phyloP scores from a whole-genome alignment of 2,113 vertebrate species.

The Physeter macrocephalus region DNA sequence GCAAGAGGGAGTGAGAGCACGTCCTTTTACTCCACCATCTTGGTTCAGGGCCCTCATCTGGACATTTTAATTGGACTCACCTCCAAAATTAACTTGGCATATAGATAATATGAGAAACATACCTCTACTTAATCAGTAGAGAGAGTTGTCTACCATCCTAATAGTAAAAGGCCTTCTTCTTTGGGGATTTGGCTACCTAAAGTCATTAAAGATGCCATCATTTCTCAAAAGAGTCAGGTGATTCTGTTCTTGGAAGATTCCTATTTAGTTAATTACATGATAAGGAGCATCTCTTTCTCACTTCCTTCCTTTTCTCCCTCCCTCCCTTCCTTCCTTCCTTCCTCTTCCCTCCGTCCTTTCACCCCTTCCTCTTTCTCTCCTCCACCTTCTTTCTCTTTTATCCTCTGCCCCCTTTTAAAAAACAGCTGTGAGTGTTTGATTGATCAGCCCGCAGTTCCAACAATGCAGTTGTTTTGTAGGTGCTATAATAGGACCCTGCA shows the following conservation, averaged over 20 bases:
- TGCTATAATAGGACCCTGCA: neutral
- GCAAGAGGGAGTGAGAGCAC: too few relatives aligned
- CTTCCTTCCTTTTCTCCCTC: neutral
- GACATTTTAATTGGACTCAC: neutral
- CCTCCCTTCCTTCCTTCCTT: rapidly evolving
- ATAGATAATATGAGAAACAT: neutral
- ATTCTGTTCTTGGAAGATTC: neutral
- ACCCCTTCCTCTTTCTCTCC: too few relatives aligned
- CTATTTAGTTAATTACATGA: neutral
- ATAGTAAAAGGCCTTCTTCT: neutral
- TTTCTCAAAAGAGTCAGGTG: neutral
- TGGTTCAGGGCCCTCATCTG: neutral
- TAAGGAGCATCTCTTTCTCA: neutral
- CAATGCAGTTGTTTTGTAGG: neutral
- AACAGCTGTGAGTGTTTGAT: rapidly evolving
- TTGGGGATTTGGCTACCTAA: neutral
- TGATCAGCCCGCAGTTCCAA: rapidly evolving
- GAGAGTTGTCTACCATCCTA: neutral
- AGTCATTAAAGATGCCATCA: neutral
- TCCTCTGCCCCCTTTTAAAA: neutral
- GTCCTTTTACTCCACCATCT: too few relatives aligned
- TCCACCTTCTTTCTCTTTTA: too few relatives aligned
- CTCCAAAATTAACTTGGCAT: neutral
- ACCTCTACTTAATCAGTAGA: neutral
- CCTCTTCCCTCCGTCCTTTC: rapidly evolving